A percentile compares a stretch with the other conserved stretches of the same genome.
Evolutionary conservation across 2,113 vertebrate genomes (phyloP).

Genomic region (Numenius arquata): DNA sequence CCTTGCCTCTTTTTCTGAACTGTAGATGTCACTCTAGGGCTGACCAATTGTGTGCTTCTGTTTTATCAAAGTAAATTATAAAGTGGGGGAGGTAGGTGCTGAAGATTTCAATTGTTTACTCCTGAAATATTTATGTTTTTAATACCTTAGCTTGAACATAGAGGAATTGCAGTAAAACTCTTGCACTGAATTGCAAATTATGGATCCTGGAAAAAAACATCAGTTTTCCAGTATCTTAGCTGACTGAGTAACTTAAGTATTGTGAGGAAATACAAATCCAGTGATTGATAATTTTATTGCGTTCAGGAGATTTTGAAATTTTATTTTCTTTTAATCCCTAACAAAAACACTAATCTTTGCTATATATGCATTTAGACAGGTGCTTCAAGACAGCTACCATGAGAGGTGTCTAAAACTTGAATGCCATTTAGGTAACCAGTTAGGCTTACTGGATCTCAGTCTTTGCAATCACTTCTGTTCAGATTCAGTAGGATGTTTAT

Average conservation of each 20-base stretch:
- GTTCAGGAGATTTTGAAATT: not conserved
- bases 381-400: not conserved
- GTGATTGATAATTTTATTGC: not conserved
- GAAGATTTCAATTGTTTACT: not conserved
- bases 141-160: not conserved
- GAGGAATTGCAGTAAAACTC: not conserved
- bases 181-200: not conserved
- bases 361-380: not conserved
- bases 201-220: not conserved
- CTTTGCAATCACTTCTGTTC: not conserved
- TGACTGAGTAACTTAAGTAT: not conserved
- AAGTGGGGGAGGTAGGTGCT: not conserved
- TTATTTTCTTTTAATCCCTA: not conserved
- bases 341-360: not conserved
- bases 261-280: not conserved
- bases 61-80: not conserved
- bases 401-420: not conserved
- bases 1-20: not conserved
- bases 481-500: not conserved
- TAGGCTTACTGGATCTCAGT: not conserved
- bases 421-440: not conserved
- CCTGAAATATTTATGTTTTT: not conserved
- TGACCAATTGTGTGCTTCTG: not conserved
- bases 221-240: not conserved
- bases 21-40: constrained; percentile 71